Percentiles rank a stretch among this genome's conserved stretches.
phyloP scores from a whole-genome alignment of 2,797 vertebrate species.

The Cephalopachus bancanus region DNA sequence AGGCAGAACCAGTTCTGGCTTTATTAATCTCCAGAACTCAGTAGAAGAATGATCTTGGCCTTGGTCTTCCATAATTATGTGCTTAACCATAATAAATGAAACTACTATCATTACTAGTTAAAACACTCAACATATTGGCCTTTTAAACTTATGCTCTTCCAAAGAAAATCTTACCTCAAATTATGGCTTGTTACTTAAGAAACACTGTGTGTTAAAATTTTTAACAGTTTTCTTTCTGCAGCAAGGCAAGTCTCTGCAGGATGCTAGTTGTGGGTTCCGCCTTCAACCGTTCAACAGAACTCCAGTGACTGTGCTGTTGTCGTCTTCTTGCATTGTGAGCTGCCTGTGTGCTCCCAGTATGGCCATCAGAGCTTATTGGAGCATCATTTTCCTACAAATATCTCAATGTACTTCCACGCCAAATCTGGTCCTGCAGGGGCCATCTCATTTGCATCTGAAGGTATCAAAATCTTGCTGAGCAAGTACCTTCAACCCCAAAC shows the following conservation, averaged over 20 bases:
- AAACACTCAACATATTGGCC: neutral
- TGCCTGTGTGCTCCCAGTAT: neutral
- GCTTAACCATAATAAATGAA: neutral
- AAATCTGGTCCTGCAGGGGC: neutral
- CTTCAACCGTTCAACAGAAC: neutral
- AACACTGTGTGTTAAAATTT: neutral
- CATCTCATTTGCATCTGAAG: conserved; percentile 69
- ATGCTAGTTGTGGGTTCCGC: neutral
- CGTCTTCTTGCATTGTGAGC: neutral
- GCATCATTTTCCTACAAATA: conserved; percentile 6
- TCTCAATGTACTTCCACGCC: neutral
- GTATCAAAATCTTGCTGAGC: conserved; percentile 73
- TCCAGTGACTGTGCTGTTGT: accelerated
- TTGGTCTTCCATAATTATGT: neutral
- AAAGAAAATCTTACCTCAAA: neutral
- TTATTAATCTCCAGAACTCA: neutral
- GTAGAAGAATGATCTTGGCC: neutral
- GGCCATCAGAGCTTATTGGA: neutral
- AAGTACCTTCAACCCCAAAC: conserved; percentile 61
- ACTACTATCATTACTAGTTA: neutral
- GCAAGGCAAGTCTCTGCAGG: neutral
- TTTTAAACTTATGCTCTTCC: neutral
- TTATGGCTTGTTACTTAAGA: neutral
- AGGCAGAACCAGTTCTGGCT: neutral
- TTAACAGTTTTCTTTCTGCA: neutral